A percentile compares a stretch with the other conserved stretches of the same genome.
Evolutionary conservation across 2,888 invertebrate species (phyloP).

Genomic region (Sarcophaga subvicina): DNA sequence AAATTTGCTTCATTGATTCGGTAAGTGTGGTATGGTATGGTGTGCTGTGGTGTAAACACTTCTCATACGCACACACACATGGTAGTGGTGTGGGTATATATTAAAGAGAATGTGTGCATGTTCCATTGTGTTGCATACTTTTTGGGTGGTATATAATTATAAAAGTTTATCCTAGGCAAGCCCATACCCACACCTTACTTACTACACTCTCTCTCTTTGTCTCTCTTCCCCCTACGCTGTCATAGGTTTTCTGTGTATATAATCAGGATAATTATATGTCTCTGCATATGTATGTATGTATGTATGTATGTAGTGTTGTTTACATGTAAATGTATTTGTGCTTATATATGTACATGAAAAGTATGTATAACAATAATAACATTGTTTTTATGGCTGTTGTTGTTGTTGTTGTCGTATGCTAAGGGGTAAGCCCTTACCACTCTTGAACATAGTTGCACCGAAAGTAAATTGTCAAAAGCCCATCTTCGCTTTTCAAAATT

Average conservation of each 20-base stretch:
- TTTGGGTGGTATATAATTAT: slow-evolving; percentile 69
- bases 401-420: too few relatives aligned
- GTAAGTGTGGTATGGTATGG: slow-evolving; percentile 8
- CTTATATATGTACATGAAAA: slow-evolving; percentile 16
- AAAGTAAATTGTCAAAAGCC: slow-evolving; percentile 69
- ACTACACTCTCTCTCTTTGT: neutral
- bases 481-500: slow-evolving; percentile 63
- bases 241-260: slow-evolving; percentile 36
- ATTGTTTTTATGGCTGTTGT: neutral
- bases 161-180: slow-evolving; percentile 33
- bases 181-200: neutral
- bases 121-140: slow-evolving; percentile 55
- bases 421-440: too few relatives aligned
- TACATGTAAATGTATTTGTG: slow-evolving; percentile 7
- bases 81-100: slow-evolving; percentile 13
- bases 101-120: slow-evolving; percentile 28
- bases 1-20: slow-evolving; percentile 43
- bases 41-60: neutral
- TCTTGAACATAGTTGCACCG: slow-evolving; percentile 25
- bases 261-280: slow-evolving; percentile 66
- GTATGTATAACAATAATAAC: slow-evolving; percentile 22
- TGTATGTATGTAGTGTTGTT: neutral
- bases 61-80: too few relatives aligned
- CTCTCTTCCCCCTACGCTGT: neutral
- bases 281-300: neutral